phyloP scores from a whole-genome alignment of 2,888 invertebrate genomes.

The Temnothorax rugatulus region DNA sequence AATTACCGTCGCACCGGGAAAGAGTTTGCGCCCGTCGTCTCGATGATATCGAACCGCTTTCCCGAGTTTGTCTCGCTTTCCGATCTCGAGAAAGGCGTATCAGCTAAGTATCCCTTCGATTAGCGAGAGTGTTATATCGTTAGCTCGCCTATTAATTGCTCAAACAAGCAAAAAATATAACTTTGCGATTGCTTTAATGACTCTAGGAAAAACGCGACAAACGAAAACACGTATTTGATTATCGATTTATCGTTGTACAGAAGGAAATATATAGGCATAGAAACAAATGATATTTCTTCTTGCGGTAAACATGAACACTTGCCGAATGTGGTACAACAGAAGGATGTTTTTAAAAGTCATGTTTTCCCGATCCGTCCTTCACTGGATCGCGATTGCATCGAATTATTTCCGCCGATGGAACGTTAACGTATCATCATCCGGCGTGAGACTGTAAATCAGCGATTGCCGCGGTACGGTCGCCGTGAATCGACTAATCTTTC shows the following conservation, averaged over 20 bases:
- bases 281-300: background rate
- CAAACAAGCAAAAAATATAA: background rate
- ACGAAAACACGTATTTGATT: background rate
- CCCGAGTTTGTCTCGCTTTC: conserved; percentile 17
- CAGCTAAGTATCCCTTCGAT: background rate
- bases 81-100: conserved; percentile 8
- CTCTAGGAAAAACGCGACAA: background rate
- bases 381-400: conserved; percentile 36
- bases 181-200: background rate
- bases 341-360: conserved; percentile 25
- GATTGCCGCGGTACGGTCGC: conserved; percentile 59
- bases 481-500: conserved; percentile 74
- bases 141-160: background rate
- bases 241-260: background rate
- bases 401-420: conserved; percentile 46
- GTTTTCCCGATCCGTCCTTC: conserved; percentile 21
- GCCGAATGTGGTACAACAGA: background rate
- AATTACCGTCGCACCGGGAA: conserved; percentile 62
- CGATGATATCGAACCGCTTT: conserved; percentile 51
- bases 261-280: background rate
- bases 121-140: background rate
- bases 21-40: conserved; percentile 47
- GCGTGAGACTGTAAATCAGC: conserved; percentile 59
- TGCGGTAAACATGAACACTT: background rate
- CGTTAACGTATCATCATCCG: conserved; percentile 53